phyloP scores from a whole-genome alignment of 2,113 vertebrate genomes.

The Pao palembangensis region DNA sequence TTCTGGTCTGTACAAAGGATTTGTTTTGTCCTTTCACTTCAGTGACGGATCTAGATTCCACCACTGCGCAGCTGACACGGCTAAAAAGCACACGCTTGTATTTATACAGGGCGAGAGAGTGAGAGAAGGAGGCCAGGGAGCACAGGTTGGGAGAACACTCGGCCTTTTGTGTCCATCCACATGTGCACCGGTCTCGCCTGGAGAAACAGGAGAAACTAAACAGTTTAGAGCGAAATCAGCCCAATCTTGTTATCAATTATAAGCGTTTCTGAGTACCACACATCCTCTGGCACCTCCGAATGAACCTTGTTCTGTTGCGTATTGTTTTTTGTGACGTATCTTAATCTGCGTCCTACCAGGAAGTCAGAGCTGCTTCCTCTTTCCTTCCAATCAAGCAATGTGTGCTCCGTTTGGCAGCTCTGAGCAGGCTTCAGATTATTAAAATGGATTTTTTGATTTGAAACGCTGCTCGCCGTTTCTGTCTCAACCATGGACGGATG shows the following conservation, averaged over 20 bases:
- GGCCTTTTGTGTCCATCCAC: conserved; percentile 44
- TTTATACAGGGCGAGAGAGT: conserved; percentile 39
- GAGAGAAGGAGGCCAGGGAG: conserved; percentile 27
- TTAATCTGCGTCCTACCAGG: background rate
- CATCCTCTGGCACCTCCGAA: too few species aligned
- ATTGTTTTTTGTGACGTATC: background rate
- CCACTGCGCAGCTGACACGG: background rate
- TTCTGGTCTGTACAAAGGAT: too few species aligned
- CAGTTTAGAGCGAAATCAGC: conserved; percentile 38
- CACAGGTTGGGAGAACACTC: conserved; percentile 48
- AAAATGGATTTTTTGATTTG: conserved; percentile 7
- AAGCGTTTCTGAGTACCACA: background rate
- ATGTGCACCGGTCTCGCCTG: conserved; percentile 44
- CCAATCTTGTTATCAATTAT: background rate
- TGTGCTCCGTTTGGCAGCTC: background rate
- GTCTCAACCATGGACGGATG: too few species aligned
- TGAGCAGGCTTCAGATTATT: conserved; percentile 9
- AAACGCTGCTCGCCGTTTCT: too few species aligned
- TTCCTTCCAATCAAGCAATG: background rate
- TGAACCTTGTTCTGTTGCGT: too few species aligned
- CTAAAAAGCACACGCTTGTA: conserved; percentile 27
- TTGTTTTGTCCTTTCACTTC: background rate
- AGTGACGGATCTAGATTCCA: background rate
- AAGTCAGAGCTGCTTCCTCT: conserved; percentile 1
- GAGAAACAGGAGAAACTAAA: conserved; percentile 52